Evolutionary conservation across 64 coral and sea anemone genomes (phyloP), one percentile per base, ranked within the genome.

Genomic region (Pocillopora verrucosa): DNA sequence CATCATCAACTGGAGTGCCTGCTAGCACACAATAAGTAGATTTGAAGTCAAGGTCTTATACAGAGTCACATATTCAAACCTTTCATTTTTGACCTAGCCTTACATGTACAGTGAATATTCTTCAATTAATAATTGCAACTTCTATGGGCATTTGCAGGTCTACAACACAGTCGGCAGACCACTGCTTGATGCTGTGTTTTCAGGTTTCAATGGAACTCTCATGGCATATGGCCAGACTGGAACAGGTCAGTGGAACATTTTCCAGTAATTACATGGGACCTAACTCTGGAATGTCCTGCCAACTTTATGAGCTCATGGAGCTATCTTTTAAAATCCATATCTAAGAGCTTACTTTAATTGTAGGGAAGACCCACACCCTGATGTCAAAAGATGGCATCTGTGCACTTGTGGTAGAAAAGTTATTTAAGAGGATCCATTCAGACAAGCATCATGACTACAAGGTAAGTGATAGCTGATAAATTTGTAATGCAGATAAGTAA

Each of bases 191-290:
- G 87, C 93, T 30, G 96, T 94, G 20, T 98, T 98, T 22, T 88
- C 60, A 60, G 96, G 96, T 2, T 98, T 92, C 37, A 98, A 98
- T 91, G 96, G 96, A 34, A 98, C 96, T 10, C 60, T 98, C 4
- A 98, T 98, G 96, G 96, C 96, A 25, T 98, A 98, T 91, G 96
- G 96, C n/a, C 96, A 98, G 61, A 98, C 96, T 30, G 96, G 96
- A n/a, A 94, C 96, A 92, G 96, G 96, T 98, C 69, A 12, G n/a
- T 14, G 2, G 22, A 22, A 51, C 4, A 38, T 45, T 77, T 56
- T 14, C 13, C 17, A 22, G 5, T 56, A 10, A 20, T 77, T 61
- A 1, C 56, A 59, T 38, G 22, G 60, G 15, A 14, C 0, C 1
- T 51, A 7, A 51, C 1, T 51, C 41, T 3, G 7, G 41, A 51